Evolutionary conservation across 2,113 vertebrate species (phyloP).

Genomic region (Passer domesticus): DNA sequence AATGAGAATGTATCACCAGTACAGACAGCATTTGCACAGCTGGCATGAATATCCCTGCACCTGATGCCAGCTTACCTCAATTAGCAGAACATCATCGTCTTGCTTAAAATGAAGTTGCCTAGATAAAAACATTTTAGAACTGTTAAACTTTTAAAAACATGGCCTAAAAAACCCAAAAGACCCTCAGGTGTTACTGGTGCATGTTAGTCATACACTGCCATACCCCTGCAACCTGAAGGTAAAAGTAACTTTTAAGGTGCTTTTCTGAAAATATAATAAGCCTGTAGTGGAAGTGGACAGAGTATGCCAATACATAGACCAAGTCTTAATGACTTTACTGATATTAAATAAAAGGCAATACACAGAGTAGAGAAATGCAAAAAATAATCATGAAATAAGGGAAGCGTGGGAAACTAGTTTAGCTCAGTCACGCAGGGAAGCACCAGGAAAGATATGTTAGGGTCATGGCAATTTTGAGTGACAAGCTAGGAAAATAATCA

Average conservation of each 20-base stretch:
- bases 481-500: background rate
- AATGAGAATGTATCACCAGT: background rate
- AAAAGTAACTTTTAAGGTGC: background rate
- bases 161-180: background rate
- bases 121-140: background rate
- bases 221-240: background rate
- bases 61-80: background rate
- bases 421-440: background rate
- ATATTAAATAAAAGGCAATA: background rate
- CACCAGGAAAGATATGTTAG: background rate
- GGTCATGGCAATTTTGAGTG: background rate
- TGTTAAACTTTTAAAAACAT: background rate
- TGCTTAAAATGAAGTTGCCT: background rate
- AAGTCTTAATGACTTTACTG: background rate
- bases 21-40: background rate
- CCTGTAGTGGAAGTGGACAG: background rate
- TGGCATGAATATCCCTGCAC: background rate
- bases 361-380: background rate
- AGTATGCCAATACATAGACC: background rate
- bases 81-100: background rate
- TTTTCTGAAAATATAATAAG: background rate
- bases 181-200: background rate
- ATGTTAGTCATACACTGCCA: background rate
- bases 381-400: background rate
- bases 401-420: fast-evolving